Base-by-base conservation (phyloP, 2,797 vertebrate species). In the Pseudocheirus occidentalis region DNA sequence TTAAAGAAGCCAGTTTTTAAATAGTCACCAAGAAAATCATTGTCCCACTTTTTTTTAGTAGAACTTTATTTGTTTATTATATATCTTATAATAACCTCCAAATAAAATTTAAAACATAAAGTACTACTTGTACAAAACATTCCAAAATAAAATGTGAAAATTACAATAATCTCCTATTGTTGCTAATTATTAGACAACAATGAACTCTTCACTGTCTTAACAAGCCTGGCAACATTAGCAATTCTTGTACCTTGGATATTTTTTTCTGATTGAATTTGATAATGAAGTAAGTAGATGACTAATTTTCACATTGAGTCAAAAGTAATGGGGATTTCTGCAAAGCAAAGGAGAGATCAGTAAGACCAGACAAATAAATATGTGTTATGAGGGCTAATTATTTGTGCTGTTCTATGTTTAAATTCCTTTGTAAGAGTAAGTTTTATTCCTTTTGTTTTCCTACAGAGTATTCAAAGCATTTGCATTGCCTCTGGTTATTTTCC, bases 1-100 rank as follows among this genome's bases (percentile, higher is more conserved):
- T 96, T 96, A 95, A 94, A 16, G 95, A 97, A 96, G 92, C 2
- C 34, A 55, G 54, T 1, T 21, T 95, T 89, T 46, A 55, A 53
- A 93, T 95, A 18, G 13, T 55, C 54, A 94, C 2, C 4, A n/a
- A 24, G 55, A 92, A 56, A 53, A 58, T 93, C 24, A 7, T 50
- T 24, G 18, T 56, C 50, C 62, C 11, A 40, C 6, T 89, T 57
- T 73, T 40, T 53, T 81, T 46, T 93, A 93, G 55, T 94, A 94
- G 93, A 87, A 92, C 29, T 93, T 59, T 92, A 95, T 6, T 92
- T 66, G 31, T 73, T 18, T 92, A 40, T 93, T 40, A 31, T 57
- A 56, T 57, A 56, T 57, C 0, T 3, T 90, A 31, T 2, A 58
- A 81, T 50, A 9, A 12, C 62, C 91, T 94, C n/a, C 34, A 6